Percentiles rank a stretch among this genome's conserved stretches.
Conservation (phyloP, 1,140 invertebrate genomes). For the Camponotus floridanus region DNA sequence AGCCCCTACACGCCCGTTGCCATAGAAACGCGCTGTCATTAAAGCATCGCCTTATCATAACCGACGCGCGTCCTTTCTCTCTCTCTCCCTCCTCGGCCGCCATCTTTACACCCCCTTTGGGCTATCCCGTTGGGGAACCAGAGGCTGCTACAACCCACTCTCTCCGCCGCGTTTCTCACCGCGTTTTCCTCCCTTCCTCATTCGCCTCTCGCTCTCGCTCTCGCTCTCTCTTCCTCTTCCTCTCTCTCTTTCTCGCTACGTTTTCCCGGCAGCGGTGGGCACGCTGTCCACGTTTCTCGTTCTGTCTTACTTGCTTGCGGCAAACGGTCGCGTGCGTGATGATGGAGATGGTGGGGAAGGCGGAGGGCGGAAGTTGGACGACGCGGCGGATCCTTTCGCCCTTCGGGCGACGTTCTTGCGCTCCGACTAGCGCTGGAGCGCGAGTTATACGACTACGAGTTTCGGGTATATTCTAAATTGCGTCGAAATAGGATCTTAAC, state of each 20-base stretch:
- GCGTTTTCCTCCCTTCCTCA: slow-evolving; percentile 66
- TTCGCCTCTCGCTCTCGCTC: slow-evolving; percentile 39
- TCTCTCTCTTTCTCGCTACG: slow-evolving; percentile 31
- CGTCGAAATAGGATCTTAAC: not conserved
- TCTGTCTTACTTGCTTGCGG: slow-evolving; percentile 74
- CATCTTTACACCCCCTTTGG: slow-evolving; percentile 83
- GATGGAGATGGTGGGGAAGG: slow-evolving; percentile 72
- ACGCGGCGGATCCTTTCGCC: slow-evolving; percentile 67
- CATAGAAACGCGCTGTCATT: slow-evolving; percentile 86
- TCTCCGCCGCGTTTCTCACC: slow-evolving; percentile 57
- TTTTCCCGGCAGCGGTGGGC: slow-evolving; percentile 30
- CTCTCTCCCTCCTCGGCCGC: slow-evolving; percentile 80
- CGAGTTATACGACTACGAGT: slow-evolving; percentile 33
- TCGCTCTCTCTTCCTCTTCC: not conserved
- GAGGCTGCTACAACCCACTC: slow-evolving; percentile 74
- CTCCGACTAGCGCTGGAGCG: slow-evolving; percentile 35
- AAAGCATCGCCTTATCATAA: slow-evolving; percentile 87
- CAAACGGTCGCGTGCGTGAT: slow-evolving; percentile 78
- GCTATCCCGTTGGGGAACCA: slow-evolving; percentile 71
- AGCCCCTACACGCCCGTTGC: slow-evolving; percentile 84
- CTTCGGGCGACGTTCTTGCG: slow-evolving; percentile 61
- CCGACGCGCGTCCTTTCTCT: slow-evolving; percentile 83
- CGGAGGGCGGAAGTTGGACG: slow-evolving; percentile 42
- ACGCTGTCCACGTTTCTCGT: slow-evolving; percentile 55
- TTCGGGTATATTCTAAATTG: slow-evolving; percentile 36